Evolutionary conservation across 2,113 vertebrate genomes (phyloP).

Genomic region (Platycercus adscitus): DNA sequence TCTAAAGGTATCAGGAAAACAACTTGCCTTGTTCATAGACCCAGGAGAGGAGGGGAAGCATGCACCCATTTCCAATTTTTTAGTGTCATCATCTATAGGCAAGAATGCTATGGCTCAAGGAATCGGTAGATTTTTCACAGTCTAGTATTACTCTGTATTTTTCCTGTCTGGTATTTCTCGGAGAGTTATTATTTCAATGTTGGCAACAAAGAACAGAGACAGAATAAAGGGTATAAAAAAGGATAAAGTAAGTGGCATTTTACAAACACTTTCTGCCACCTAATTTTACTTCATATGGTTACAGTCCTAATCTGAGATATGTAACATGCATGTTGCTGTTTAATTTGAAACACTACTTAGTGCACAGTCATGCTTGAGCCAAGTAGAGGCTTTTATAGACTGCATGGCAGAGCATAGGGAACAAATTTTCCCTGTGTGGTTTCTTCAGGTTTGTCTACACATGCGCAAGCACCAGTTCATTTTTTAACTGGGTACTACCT

Average conservation of each 20-base stretch:
- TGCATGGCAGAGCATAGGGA: background rate
- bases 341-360: constrained; percentile 55
- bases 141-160: constrained; percentile 47
- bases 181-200: constrained; percentile 36
- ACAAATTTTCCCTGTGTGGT: background rate
- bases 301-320: constrained; percentile 66
- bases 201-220: constrained; percentile 32
- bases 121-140: constrained; percentile 46
- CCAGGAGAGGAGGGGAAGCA: constrained; percentile 48
- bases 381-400: constrained; percentile 35
- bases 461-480: background rate
- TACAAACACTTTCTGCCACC: constrained; percentile 27
- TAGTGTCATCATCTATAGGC: constrained; percentile 62
- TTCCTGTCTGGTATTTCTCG: constrained; percentile 29
- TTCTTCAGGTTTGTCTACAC: background rate
- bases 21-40: constrained; percentile 64
- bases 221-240: background rate
- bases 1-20: constrained; percentile 65
- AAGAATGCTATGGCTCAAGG: constrained; percentile 56
- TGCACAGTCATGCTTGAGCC: constrained; percentile 16
- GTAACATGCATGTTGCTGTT: background rate
- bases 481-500: background rate
- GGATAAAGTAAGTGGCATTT: background rate
- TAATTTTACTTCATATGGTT: constrained; percentile 61
- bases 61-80: constrained; percentile 58